Percentiles rank a stretch among this genome's conserved stretches.
Conservation (phyloP, 35 echinoderm and acorn worm species). For the Heliocidaris erythrogramma region DNA sequence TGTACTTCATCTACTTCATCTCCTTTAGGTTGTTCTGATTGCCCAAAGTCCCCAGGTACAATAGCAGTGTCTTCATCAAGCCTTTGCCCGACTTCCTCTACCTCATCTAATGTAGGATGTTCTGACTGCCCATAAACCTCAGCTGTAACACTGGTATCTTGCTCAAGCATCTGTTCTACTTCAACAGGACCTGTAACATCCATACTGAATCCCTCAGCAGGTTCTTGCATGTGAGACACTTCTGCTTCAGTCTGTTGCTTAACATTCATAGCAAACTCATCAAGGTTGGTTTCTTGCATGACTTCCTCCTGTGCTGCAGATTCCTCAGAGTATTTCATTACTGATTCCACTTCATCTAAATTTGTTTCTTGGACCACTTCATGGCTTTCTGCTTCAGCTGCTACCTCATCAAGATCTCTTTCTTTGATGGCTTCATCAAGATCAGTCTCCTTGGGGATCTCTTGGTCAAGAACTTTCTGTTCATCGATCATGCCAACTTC, state of each 20-base stretch:
- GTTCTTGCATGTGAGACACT: background rate
- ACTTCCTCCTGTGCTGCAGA: background rate
- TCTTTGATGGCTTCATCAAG: background rate
- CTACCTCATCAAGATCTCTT: constrained; percentile 24
- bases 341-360: constrained; percentile 7
- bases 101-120: no score
- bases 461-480: background rate
- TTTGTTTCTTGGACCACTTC: constrained; percentile 20
- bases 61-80: no score
- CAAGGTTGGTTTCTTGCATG: constrained; percentile 38
- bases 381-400: background rate
- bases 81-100: no score
- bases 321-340: background rate
- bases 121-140: background rate
- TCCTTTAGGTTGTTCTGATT: no score
- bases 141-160: background rate
- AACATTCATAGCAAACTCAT: background rate
- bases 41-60: no score
- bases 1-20: no score
- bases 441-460: constrained; percentile 22
- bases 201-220: background rate
- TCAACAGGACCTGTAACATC: constrained; percentile 1
- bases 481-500: background rate
- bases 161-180: background rate
- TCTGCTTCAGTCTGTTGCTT: background rate